These are phyloP conservation scores for Colossoma macropomum DNA, from an alignment of 2,113 vertebrate species.

Conservation along the genomic window DNA sequence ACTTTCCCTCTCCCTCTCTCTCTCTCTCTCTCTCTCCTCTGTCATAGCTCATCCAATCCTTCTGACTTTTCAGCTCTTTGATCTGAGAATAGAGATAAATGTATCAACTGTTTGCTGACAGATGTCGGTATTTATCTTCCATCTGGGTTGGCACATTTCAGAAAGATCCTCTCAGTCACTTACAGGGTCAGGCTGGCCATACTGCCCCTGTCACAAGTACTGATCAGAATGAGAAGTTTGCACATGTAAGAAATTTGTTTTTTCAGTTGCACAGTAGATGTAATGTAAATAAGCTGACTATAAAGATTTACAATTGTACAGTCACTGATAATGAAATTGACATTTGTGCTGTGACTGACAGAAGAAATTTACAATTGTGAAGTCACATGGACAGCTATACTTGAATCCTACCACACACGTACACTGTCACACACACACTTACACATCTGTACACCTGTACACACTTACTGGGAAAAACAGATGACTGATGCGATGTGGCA, in stretches of 20 bases:
- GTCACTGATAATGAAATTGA: too few relatives aligned
- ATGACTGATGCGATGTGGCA: too few relatives aligned
- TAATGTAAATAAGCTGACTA: too few relatives aligned
- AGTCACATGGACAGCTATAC: neutral
- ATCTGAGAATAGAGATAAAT: slow-evolving; percentile 32
- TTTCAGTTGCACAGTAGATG: too few relatives aligned
- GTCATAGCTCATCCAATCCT: slow-evolving; percentile 8
- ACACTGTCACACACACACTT: too few relatives aligned
- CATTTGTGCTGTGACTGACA: neutral
- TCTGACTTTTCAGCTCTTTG: slow-evolving; percentile 34
- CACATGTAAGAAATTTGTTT: too few relatives aligned
- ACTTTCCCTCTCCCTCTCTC: neutral
- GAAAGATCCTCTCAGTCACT: slow-evolving; percentile 32
- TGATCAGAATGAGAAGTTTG: neutral
- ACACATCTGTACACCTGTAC: too few relatives aligned
- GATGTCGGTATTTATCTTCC: slow-evolving; percentile 29
- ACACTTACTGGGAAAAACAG: too few relatives aligned
- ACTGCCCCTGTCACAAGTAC: neutral
- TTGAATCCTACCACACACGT: too few relatives aligned
- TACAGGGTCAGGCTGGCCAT: slow-evolving; percentile 23
- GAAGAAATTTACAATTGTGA: neutral
- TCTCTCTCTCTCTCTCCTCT: neutral
- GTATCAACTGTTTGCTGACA: slow-evolving; percentile 35
- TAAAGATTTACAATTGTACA: too few relatives aligned
- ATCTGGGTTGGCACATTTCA: slow-evolving; percentile 35